phyloP scores from a whole-genome alignment of 2,888 invertebrate genomes.

The Adelognathus sp. region DNA sequence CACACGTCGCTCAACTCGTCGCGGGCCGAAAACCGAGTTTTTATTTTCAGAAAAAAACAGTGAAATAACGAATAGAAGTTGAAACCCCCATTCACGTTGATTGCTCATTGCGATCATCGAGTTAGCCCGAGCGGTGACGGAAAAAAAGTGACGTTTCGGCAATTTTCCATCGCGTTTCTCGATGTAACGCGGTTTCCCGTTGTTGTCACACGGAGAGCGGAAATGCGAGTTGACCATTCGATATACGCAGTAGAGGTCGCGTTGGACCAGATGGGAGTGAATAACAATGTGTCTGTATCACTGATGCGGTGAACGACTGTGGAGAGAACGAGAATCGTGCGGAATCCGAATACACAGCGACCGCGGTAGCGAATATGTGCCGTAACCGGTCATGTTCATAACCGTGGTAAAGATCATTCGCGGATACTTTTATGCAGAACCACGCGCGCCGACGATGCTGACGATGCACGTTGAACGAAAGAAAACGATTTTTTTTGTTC shows the following conservation, averaged over 20 bases:
- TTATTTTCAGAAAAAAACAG: neutral
- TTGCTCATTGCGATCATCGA: neutral
- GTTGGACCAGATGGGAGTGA: neutral
- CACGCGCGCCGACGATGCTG: constrained; percentile 4
- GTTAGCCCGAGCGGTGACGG: neutral
- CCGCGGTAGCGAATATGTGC: neutral
- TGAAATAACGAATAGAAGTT: neutral
- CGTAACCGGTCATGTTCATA: neutral
- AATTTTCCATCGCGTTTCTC: neutral
- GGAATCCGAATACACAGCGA: neutral
- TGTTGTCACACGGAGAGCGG: neutral
- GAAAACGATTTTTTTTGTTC: constrained; percentile 17
- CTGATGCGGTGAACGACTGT: neutral
- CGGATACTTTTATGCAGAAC: constrained; percentile 31
- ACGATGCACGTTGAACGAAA: neutral
- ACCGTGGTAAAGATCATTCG: constrained; percentile 2
- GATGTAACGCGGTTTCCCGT: neutral
- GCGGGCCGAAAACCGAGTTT: neutral
- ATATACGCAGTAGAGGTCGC: neutral
- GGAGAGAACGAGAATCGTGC: neutral
- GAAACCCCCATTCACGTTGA: neutral
- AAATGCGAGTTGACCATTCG: neutral
- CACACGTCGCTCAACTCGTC: too few species aligned
- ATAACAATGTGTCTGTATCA: neutral
- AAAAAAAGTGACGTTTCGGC: neutral